Evolutionary conservation across 2,113 vertebrate species (phyloP).

Genomic region (Oncorhynchus keta): DNA sequence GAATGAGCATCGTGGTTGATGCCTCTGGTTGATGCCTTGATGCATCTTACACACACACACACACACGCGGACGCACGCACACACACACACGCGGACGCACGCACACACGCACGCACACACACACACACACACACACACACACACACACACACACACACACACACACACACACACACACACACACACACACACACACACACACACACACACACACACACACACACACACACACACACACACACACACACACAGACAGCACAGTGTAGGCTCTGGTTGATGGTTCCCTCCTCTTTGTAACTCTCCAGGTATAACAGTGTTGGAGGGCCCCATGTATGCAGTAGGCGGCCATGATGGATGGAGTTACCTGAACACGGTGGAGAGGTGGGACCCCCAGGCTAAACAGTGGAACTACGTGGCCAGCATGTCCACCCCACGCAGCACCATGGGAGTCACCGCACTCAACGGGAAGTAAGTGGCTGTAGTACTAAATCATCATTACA

Average conservation of each 20-base stretch:
- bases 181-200: too few species aligned
- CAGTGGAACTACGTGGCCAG: constrained; percentile 99
- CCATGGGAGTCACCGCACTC: constrained; percentile 90
- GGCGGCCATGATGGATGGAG: constrained; percentile 98
- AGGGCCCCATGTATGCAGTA: constrained; percentile 98
- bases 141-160: too few species aligned
- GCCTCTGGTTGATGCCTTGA: constrained; percentile 8
- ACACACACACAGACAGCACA: too few species aligned
- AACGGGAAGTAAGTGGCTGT: constrained; percentile 87
- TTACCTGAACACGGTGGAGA: constrained; percentile 95
- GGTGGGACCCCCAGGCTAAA: constrained; percentile 94
- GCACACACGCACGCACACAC: neutral
- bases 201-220: too few species aligned
- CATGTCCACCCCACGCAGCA: constrained; percentile 95
- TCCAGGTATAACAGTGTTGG: constrained; percentile 91
- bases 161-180: too few species aligned
- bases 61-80: too few species aligned
- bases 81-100: too few species aligned
- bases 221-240: too few species aligned
- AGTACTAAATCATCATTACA: too few species aligned
- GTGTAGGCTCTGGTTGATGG: too few species aligned
- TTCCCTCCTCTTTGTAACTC: neutral
- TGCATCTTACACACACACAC: too few species aligned
- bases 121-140: too few species aligned
- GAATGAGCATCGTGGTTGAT: constrained; percentile 9